Evolutionary conservation across 1,140 invertebrate genomes (phyloP).

Genomic region (Ceratosolen solmsi): DNA sequence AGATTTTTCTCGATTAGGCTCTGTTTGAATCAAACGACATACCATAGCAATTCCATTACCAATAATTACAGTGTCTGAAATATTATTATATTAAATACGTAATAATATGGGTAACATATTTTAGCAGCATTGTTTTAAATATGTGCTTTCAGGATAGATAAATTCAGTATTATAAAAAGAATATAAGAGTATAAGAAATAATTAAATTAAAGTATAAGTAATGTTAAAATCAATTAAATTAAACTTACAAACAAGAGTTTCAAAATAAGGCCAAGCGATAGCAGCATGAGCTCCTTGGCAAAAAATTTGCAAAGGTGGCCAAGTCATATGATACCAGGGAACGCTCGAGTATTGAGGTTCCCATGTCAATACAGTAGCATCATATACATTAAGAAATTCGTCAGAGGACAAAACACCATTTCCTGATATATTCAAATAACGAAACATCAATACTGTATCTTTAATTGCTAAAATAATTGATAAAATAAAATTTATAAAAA

Average conservation of each 20-base stretch:
- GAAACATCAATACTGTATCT: constrained; percentile 88
- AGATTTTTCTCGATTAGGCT: constrained; percentile 74
- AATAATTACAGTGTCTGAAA: constrained; percentile 79
- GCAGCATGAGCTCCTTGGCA: constrained; percentile 78
- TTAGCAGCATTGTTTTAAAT: background rate
- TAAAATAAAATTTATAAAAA: background rate
- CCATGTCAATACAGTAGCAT: constrained; percentile 83
- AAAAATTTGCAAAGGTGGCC: constrained; percentile 77
- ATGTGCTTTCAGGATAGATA: background rate
- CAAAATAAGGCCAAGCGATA: constrained; percentile 82
- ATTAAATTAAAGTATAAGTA: background rate
- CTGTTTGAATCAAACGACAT: constrained; percentile 73
- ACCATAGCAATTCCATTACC: constrained; percentile 82
- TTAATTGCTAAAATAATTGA: constrained; percentile 75
- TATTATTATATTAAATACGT: constrained; percentile 19
- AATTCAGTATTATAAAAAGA: background rate
- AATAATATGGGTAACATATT: background rate
- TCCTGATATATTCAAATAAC: constrained; percentile 82
- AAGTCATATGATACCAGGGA: constrained; percentile 81
- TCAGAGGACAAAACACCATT: constrained; percentile 79
- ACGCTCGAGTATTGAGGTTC: constrained; percentile 78
- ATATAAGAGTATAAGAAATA: background rate
- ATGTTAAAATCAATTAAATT: background rate
- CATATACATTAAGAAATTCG: constrained; percentile 88
- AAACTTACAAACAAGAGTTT: constrained; percentile 81